Evolutionary conservation across 2,113 vertebrate genomes (phyloP).

Genomic region (Elaphurus davidianus): DNA sequence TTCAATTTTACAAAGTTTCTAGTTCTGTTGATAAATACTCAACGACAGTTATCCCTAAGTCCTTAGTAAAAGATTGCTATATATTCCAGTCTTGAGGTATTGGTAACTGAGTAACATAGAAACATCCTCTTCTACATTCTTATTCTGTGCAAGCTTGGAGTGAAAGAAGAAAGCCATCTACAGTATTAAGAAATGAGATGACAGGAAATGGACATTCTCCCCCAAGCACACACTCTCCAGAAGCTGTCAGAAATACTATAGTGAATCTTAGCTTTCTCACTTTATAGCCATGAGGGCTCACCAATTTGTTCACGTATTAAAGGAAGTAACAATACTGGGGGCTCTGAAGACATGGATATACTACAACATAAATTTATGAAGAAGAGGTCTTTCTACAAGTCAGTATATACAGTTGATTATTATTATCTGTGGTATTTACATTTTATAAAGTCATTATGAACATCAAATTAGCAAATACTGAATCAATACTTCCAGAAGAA

Average conservation of each 20-base stretch:
- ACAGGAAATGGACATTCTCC: not conserved
- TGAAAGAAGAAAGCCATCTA: not conserved
- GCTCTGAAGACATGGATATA: not conserved
- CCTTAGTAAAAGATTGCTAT: not conserved
- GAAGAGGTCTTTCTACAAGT: not conserved
- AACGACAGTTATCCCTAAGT: not conserved
- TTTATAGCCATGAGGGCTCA: not conserved
- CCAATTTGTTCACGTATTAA: not conserved
- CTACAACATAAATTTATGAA: not conserved
- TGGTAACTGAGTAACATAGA: not conserved
- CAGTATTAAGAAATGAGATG: not conserved
- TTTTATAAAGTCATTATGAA: not conserved
- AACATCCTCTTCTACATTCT: not conserved
- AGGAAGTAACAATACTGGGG: not conserved
- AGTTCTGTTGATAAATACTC: not conserved
- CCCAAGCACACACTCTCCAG: not conserved
- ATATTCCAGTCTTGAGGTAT: not conserved
- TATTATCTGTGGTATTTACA: not conserved
- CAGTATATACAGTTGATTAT: not conserved
- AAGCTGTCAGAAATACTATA: not conserved
- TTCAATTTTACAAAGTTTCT: not conserved
- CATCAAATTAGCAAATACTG: not conserved
- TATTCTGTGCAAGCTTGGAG: not conserved
- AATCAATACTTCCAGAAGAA: not conserved
- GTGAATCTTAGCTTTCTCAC: not conserved